Percentiles rank a stretch among this genome's conserved stretches.
Conservation (phyloP, 2,888 invertebrate species). For the Synanthedon myopaeformis region DNA sequence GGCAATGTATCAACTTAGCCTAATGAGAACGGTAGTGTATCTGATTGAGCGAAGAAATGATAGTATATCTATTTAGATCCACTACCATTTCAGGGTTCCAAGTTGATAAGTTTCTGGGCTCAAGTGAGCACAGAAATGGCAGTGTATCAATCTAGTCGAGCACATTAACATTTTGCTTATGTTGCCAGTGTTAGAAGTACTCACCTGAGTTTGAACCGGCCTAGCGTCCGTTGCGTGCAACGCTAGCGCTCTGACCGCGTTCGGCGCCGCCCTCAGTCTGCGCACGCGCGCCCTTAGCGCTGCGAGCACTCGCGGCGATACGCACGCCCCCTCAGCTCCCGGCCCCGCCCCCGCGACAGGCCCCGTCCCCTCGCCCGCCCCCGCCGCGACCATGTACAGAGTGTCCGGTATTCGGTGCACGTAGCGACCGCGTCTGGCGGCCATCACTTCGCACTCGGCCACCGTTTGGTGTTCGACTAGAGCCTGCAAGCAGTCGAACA, state of each 20-base stretch:
- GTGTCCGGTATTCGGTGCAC: conserved; percentile 92
- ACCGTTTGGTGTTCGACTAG: conserved; percentile 86
- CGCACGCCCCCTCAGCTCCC: conserved; percentile 27
- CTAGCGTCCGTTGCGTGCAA: conserved; percentile 60
- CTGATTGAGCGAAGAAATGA: no score
- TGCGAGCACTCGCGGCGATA: conserved; percentile 81
- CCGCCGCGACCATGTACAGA: conserved; percentile 80
- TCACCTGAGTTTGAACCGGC: conserved; percentile 6
- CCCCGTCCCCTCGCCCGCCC: conserved; percentile 5
- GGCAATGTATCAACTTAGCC: no score
- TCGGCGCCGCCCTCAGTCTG: conserved; percentile 82
- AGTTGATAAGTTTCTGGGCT: no score
- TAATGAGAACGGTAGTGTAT: no score
- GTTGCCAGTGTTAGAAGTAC: not conserved
- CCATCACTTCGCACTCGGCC: conserved; percentile 79
- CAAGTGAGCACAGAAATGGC: no score
- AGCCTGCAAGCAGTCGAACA: conserved; percentile 48
- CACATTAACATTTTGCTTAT: not conserved
- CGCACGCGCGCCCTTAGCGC: conserved; percentile 88
- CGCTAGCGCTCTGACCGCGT: conserved; percentile 72
- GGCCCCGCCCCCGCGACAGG: conserved; percentile 1
- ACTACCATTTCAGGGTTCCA: no score
- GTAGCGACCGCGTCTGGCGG: conserved; percentile 78
- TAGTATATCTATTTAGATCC: no score
- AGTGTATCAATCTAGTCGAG: no score